phyloP scores from a whole-genome alignment of 2,113 vertebrate species.

The Pteronura brasiliensis region DNA sequence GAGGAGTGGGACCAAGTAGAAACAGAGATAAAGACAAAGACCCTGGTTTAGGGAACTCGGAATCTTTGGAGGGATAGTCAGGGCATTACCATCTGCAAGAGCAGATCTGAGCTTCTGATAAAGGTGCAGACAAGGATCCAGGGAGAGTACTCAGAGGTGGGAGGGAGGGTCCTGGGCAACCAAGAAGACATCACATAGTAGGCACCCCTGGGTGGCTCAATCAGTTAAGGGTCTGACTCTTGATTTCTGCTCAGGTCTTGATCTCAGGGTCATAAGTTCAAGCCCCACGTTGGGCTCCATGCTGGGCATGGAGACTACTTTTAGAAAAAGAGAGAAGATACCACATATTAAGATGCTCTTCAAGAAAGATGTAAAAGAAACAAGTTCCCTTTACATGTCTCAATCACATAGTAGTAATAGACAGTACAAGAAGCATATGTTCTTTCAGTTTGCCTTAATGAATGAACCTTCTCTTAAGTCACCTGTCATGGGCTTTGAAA shows the following conservation, averaged over 20 bases:
- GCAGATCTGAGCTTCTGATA: neutral
- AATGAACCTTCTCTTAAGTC: constrained; percentile 7
- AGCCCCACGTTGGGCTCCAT: neutral
- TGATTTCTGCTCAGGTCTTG: neutral
- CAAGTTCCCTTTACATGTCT: neutral
- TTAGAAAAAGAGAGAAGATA: neutral
- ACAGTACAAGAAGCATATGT: neutral
- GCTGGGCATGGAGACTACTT: neutral
- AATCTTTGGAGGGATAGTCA: neutral
- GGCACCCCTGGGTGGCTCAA: neutral
- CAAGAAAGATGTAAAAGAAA: neutral
- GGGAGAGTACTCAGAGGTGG: neutral
- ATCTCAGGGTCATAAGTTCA: neutral
- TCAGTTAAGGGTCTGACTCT: neutral
- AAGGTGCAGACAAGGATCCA: neutral
- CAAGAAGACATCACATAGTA: neutral
- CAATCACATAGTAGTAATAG: neutral
- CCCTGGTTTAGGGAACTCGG: neutral
- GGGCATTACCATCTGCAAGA: neutral
- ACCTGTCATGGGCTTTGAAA: neutral
- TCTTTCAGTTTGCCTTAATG: neutral
- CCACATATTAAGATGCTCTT: neutral
- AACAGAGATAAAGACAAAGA: neutral
- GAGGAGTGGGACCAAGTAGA: neutral
- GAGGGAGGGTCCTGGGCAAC: neutral